Evolutionary conservation across 2,888 invertebrate species (phyloP), one percentile per base, ranked within the genome.

Genomic region (Hecatera dysodea): DNA sequence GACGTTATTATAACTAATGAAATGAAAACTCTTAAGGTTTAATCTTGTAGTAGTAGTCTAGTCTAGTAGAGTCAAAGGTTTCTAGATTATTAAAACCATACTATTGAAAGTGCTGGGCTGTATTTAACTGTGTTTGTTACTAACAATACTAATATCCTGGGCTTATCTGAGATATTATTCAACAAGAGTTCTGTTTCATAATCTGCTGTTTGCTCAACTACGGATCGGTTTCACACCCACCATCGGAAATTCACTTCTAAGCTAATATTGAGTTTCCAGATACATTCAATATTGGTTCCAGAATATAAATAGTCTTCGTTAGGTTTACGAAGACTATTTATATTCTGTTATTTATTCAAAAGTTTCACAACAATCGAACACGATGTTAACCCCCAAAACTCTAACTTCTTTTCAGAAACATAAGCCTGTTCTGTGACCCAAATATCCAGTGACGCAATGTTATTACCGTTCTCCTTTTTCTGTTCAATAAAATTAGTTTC

Each of bases 221-320:
- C 22, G 15, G 19, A 48, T 76, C 11, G 33, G 3, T 48, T 63
- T 9, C 27, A 69, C 27, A 69, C 46, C 46, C 46, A 59, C 33
- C 22, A 36, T 42, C 52, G 77, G 75, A 76, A 60, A 75, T 75
- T 44, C 36, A 69, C 15, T 59, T 50, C 19, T 50, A 29, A 69
- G 77, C 39, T 63, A 29, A 59, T 68, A 76, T 50, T 57, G 56
- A 24, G 24, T 39, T 29, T 46, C 22, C 17, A 50, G 27, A 52
- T 68, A 68, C 17, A 17, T n/a, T n/a, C n/a, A n/a, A n/a, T n/a
- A n/a, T n/a, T n/a, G n/a, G n/a, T n/a, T n/a, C n/a, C n/a, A n/a
- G n/a, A n/a, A n/a, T n/a, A n/a, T n/a, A n/a, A n/a, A n/a, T n/a
- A n/a, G n/a, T n/a, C n/a, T n/a, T n/a, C n/a, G n/a, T n/a, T n/a